Percentiles rank a stretch among this genome's conserved stretches.
Evolutionary conservation across 2,797 vertebrate genomes (phyloP).

Genomic region (Spinus pinus): DNA sequence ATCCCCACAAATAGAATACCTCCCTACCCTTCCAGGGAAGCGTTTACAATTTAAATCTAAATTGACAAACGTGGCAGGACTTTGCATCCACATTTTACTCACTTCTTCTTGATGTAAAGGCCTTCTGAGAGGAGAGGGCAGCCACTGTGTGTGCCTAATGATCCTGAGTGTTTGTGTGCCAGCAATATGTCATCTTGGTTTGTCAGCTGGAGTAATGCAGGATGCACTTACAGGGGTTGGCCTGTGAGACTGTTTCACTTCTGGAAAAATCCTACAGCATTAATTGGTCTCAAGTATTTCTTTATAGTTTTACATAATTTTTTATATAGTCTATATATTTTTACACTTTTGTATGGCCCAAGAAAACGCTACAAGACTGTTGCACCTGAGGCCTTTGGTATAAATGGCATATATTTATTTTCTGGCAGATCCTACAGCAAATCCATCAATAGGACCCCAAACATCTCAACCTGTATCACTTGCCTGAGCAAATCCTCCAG

Average conservation of each 20-base stretch:
- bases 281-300: not conserved
- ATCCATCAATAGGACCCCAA: not conserved
- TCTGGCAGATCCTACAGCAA: not conserved
- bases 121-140: not conserved
- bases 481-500: not conserved
- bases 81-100: not conserved
- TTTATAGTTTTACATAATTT: not conserved
- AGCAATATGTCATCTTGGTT: slow-evolving; percentile 39
- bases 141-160: not conserved
- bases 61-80: not conserved
- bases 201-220: not conserved
- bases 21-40: fast-evolving
- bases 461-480: not conserved
- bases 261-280: not conserved
- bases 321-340: not conserved
- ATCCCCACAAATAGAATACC: too few species aligned
- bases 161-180: not conserved
- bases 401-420: not conserved
- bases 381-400: not conserved
- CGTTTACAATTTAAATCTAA: not conserved
- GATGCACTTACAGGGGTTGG: not conserved
- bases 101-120: not conserved
- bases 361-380: not conserved
- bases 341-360: not conserved
- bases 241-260: not conserved